A percentile compares a stretch with the other conserved stretches of the same genome.
Conservation (phyloP, 2,797 vertebrate species). For the Enteromius fasciolatus region DNA sequence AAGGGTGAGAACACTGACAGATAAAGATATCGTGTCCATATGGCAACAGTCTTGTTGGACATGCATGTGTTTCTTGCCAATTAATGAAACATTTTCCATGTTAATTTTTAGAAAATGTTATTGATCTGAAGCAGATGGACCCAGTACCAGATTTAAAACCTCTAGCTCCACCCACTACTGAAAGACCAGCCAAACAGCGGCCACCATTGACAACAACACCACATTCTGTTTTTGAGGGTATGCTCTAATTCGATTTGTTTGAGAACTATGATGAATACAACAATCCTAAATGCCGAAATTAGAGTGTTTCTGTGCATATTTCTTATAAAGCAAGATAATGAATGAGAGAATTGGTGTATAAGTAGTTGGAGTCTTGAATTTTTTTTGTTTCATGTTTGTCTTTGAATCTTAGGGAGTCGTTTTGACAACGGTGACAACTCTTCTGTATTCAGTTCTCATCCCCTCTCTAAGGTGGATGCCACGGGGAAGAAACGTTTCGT, state of each 20-base stretch:
- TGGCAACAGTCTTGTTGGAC: not conserved
- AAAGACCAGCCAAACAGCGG: constrained; percentile 13
- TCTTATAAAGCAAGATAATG: not conserved
- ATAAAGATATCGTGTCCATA: not conserved
- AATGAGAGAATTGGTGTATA: not conserved
- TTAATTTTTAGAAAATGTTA: constrained; percentile 18
- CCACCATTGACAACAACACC: constrained; percentile 16
- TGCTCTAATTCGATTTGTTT: constrained; percentile 2
- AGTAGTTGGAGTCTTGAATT: constrained; percentile 1
- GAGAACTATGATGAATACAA: not conserved
- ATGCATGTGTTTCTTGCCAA: not conserved
- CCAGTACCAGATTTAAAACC: constrained; percentile 45
- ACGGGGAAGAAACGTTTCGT: constrained; percentile 88
- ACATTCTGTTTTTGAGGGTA: constrained; percentile 47
- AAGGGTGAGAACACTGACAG: constrained; percentile 70
- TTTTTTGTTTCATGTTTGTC: not conserved
- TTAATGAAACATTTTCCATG: not conserved
- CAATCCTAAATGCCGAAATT: not conserved
- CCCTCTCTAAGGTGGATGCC: constrained; percentile 88
- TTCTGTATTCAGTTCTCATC: constrained; percentile 87
- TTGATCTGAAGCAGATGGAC: constrained; percentile 46
- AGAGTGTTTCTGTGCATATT: not conserved
- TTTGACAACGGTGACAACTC: constrained; percentile 79
- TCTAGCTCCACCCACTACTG: constrained; percentile 36
- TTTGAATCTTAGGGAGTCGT: constrained; percentile 66